Percentiles rank a stretch among this genome's conserved stretches.
These are phyloP conservation scores for Antechinus flavipes DNA, from an alignment of 2,113 vertebrate genomes.

Conservation along the genomic window DNA sequence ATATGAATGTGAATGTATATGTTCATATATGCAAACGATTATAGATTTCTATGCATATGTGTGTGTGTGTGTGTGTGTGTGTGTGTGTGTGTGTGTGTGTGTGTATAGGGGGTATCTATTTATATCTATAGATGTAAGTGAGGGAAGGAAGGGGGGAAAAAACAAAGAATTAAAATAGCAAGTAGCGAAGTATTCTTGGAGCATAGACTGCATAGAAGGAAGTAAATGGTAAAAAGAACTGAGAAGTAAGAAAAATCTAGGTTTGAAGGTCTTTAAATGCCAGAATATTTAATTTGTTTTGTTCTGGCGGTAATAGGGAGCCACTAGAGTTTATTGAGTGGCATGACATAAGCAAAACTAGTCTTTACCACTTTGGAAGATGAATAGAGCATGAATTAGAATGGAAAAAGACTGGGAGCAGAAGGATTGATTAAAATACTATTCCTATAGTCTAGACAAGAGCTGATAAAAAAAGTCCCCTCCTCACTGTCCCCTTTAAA, in stretches of 20 bases:
- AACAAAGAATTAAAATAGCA: background rate
- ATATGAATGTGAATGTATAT: too few relatives aligned
- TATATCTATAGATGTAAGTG: too few relatives aligned
- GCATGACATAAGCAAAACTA: background rate
- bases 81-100: too few relatives aligned
- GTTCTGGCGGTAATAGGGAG: background rate
- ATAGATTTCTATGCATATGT: too few relatives aligned
- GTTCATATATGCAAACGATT: too few relatives aligned
- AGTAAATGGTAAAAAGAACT: background rate
- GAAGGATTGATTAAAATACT: background rate
- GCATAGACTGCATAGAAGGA: background rate
- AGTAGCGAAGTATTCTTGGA: background rate
- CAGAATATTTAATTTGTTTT: background rate
- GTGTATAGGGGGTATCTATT: too few relatives aligned
- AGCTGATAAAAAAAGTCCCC: background rate
- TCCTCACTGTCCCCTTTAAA: background rate
- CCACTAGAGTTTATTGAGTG: background rate
- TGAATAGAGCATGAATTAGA: background rate
- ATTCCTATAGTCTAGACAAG: background rate
- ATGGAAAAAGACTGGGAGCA: background rate
- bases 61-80: too few relatives aligned
- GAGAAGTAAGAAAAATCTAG: background rate
- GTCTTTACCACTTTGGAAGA: background rate
- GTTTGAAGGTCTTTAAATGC: background rate
- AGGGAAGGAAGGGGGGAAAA: too few relatives aligned